Evolutionary conservation across 2,113 vertebrate genomes (phyloP).

Genomic region (Phycodurus eques): DNA sequence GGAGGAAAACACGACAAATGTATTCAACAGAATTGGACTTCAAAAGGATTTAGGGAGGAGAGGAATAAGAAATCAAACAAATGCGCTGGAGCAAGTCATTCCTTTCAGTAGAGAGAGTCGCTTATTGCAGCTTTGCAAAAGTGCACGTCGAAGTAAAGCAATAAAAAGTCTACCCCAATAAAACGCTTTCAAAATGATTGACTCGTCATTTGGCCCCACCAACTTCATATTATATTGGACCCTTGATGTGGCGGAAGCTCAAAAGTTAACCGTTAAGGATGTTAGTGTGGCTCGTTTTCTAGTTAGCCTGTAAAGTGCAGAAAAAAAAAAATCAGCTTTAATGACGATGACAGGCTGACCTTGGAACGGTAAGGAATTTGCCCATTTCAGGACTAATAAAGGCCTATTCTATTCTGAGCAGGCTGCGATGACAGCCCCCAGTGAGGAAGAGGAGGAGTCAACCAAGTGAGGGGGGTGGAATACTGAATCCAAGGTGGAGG

Average conservation of each 20-base stretch:
- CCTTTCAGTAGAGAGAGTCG: too few relatives aligned
- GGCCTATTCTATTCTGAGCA: slow-evolving; percentile 15
- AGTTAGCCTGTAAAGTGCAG: not conserved
- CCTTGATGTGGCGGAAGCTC: not conserved
- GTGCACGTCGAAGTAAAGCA: too few relatives aligned
- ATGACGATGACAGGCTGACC: not conserved
- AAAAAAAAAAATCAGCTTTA: not conserved
- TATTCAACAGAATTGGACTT: slow-evolving; percentile 30
- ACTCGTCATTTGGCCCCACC: too few relatives aligned
- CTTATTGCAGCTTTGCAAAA: too few relatives aligned
- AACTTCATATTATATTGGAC: not conserved
- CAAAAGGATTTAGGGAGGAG: slow-evolving; percentile 7
- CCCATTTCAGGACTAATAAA: not conserved
- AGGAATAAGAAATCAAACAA: not conserved
- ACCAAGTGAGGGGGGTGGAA: not conserved
- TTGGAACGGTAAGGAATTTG: not conserved
- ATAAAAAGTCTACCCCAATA: too few relatives aligned
- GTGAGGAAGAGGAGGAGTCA: not conserved
- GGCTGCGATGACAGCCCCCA: slow-evolving; percentile 18
- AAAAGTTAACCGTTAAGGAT: not conserved
- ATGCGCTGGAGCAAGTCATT: not conserved
- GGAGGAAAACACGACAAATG: slow-evolving; percentile 26
- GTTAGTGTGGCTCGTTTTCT: not conserved
- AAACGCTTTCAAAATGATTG: too few relatives aligned
- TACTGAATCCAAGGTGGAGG: slow-evolving; percentile 3